These are phyloP conservation scores for Formica aserva DNA, from an alignment of 2,888 invertebrate species.

Conservation along the genomic window DNA sequence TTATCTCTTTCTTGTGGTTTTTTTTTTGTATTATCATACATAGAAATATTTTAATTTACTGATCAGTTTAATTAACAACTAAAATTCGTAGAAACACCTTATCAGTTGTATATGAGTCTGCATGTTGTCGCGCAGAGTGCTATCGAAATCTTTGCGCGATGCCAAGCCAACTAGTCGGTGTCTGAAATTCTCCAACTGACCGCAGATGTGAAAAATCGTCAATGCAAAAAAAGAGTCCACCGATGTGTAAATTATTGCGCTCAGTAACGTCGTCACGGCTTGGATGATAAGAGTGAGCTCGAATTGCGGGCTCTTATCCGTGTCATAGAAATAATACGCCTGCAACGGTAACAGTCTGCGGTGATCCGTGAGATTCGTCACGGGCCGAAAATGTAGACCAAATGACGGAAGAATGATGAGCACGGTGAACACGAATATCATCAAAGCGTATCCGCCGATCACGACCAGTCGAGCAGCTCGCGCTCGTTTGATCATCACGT, in stretches of 20 bases:
- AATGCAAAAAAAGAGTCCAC: conserved; percentile 46
- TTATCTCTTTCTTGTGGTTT: too few species aligned
- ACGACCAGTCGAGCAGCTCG: conserved; percentile 10
- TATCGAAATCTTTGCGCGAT: not conserved
- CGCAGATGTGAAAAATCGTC: conserved; percentile 48
- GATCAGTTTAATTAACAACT: not conserved
- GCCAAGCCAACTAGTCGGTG: conserved; percentile 4
- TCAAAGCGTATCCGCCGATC: not conserved
- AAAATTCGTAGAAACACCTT: conserved; percentile 38
- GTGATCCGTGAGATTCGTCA: conserved; percentile 37
- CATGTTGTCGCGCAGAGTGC: conserved; percentile 1
- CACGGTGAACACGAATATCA: not conserved
- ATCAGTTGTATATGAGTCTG: conserved; percentile 49
- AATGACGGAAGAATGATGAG: conserved; percentile 41
- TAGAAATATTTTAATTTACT: not conserved
- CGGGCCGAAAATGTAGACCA: conserved; percentile 29
- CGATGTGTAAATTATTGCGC: not conserved
- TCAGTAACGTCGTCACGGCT: not conserved
- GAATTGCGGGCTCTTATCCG: conserved; percentile 39
- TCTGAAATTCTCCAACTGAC: conserved; percentile 55
- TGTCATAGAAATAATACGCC: conserved; percentile 26
- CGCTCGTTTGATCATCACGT: conserved; percentile 49
- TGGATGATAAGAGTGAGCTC: conserved; percentile 33
- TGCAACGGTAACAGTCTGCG: conserved; percentile 24
- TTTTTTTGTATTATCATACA: not conserved